Base-by-base conservation (phyloP, 2,113 vertebrate species). In the Gambusia affinis region DNA sequence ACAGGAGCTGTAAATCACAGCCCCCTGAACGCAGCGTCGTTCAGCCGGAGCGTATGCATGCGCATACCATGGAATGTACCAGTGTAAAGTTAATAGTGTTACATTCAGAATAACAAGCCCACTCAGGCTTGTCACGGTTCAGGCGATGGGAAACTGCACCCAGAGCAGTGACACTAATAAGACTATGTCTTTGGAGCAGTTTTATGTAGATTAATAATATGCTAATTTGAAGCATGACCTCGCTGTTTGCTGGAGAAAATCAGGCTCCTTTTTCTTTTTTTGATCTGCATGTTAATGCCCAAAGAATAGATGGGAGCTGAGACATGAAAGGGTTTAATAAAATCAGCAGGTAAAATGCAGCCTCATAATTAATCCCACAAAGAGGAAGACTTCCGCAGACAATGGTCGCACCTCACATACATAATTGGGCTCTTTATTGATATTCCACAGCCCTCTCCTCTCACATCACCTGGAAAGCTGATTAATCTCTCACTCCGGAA, bases 131-230 rank as follows among this genome's bases (percentile, higher is more conserved):
- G 90, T 90, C 91, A 85, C 37, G 67, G 70, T 61, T 66, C 63
- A 76, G 78, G 44, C 47, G 29, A 83, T 39, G 67, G 76, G 64
- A 76, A 79, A 79, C 74, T 78, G 83, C 85, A 76, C 77, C 78
- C 81, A 73, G 87, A 85, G 85, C 86, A 54, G 83, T 17, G 72
- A 83, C 90, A 85, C 87, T 87, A 91, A 92, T 87, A 88, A 88
- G 90, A 76, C 82, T 28, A 27, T 77, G 85, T 90, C 88, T 86
- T 84, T 85, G 79, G 78, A 87, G 85, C 89, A 79, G 88, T 93
- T 92, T 92, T 83, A 93, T 93, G 91, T 86, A 93, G 86, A 94
- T 93, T 87, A 93, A 89, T 87, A 85, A 80, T 88, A 92, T 92
- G 93, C 85, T 89, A 90, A 92, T 93, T 87, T 72, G 64, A 87